Base-by-base conservation (phyloP, 1,140 invertebrate genomes). In the Panonychus citri region DNA sequence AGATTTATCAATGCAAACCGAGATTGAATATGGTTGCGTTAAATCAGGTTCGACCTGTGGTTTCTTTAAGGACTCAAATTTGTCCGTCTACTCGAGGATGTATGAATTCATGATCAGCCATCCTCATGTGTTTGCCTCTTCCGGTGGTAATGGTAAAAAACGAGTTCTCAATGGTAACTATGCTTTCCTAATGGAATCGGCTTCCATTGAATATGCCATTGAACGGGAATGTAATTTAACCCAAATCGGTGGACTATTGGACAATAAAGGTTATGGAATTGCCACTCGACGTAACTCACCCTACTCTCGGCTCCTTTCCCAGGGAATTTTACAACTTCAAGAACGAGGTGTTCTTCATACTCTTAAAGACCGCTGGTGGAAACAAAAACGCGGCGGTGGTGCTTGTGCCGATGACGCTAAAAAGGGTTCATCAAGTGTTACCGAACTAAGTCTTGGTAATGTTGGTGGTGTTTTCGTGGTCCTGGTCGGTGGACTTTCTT, bases 221-320 rank as follows among this genome's bases (percentile, higher is more conserved):
- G 88, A 97, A 71, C 74, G 91, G 53, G 85, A 97, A 66, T 98
- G 93, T 69, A 94, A 96, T 70, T 73, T 98, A 3, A 98, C 93
- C 28, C 90, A 97, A 76, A 89, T 98, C 42, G 93, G 93, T 0
- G 91, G 90, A 1, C 74, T 95, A 1, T 72, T 94, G 17, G 89
- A 93, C 64, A 88, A 83, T 28, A 94, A 94, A 69, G 83, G 66
- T 26, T 68, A 68, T 53, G 68, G 67, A 28, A 67, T 68, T 24
- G 67, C 66, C 13, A 60, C 65, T 1, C 59, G 55, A 27, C 66
- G 69, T 63, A 56, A 57, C 21, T 54, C 51, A 17, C 50, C 52
- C n/a, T 56, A 53, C 37, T 27, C 48, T 3, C 49, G 34, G n/a
- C 50, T 43, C 25, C 52, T 73, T 34, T 70, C 70, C 15, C 63